Evolutionary conservation across 1,140 invertebrate species (phyloP).

Genomic region (Rhopalosiphum padi): DNA sequence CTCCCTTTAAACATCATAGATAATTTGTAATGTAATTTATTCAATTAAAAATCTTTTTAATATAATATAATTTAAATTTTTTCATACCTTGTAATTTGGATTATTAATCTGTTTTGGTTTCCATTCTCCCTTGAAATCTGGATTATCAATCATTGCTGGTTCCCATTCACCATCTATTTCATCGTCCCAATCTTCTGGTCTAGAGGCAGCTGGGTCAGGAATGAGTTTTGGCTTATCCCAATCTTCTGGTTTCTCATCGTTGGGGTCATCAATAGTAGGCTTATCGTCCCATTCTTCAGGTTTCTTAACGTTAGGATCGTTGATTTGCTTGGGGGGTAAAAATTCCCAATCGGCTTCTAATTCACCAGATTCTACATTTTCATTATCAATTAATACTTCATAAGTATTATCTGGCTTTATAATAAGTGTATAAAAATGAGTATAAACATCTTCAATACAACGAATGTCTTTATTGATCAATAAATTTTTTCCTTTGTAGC

Average conservation of each 20-base stretch:
- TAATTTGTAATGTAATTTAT: neutral
- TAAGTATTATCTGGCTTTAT: constrained; percentile 97
- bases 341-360: constrained; percentile 98
- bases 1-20: constrained; percentile 70
- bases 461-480: constrained; percentile 95
- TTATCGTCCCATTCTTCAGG: constrained; percentile 96
- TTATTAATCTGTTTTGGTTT: constrained; percentile 93
- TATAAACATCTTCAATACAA: constrained; percentile 96
- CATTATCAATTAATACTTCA: constrained; percentile 96
- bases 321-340: constrained; percentile 93
- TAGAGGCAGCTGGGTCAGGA: constrained; percentile 94
- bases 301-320: constrained; percentile 93
- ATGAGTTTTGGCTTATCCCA: constrained; percentile 98
- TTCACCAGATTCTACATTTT: constrained; percentile 93
- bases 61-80: neutral
- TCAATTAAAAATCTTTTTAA: neutral
- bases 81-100: constrained; percentile 86
- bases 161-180: constrained; percentile 99
- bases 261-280: constrained; percentile 93
- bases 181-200: constrained; percentile 99
- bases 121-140: constrained; percentile 92
- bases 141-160: constrained; percentile 96
- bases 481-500: constrained; percentile 97
- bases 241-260: constrained; percentile 87
- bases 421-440: constrained; percentile 97